phyloP scores from a whole-genome alignment of 2,797 vertebrate species.

The Naso thynnoides region DNA sequence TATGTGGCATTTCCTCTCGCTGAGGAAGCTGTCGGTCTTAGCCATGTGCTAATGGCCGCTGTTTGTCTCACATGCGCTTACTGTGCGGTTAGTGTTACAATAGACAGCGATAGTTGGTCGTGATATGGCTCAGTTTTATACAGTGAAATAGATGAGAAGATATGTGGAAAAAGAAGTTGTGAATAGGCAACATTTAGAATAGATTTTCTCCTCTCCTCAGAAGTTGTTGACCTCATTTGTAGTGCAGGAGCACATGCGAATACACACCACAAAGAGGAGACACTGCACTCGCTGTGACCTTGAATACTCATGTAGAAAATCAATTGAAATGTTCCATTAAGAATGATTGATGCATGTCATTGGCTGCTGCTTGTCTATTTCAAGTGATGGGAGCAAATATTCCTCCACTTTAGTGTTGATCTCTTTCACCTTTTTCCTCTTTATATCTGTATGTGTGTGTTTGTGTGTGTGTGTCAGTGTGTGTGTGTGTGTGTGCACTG shows the following conservation, averaged over 20 bases:
- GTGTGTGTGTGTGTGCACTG: slow-evolving; percentile 35
- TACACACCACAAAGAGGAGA: slow-evolving; percentile 27
- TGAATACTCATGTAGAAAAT: slow-evolving; percentile 77
- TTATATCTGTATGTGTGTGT: slow-evolving; percentile 28
- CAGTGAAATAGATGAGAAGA: slow-evolving; percentile 69
- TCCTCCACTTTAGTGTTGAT: slow-evolving; percentile 61
- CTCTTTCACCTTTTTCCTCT: slow-evolving; percentile 40
- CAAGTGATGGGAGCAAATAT: slow-evolving; percentile 69
- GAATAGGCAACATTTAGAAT: slow-evolving; percentile 47
- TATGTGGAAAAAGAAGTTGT: slow-evolving; percentile 38
- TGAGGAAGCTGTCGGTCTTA: slow-evolving; percentile 59
- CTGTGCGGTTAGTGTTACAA: slow-evolving; percentile 52
- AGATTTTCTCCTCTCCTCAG: slow-evolving; percentile 26
- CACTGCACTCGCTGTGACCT: slow-evolving; percentile 71
- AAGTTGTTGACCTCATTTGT: slow-evolving; percentile 64
- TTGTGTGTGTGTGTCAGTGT: slow-evolving; percentile 2
- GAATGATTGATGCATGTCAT: slow-evolving; percentile 81
- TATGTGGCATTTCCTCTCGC: slow-evolving; percentile 61
- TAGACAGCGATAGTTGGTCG: slow-evolving; percentile 57
- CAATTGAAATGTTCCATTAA: slow-evolving; percentile 81
- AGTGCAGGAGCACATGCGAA: slow-evolving; percentile 35
- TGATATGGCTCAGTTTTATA: slow-evolving; percentile 60
- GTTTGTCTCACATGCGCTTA: slow-evolving; percentile 62
- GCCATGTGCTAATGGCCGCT: slow-evolving; percentile 57
- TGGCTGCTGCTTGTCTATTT: slow-evolving; percentile 61